Percentiles rank a stretch among this genome's conserved stretches.
Conservation (phyloP, 2,113 vertebrate species). For the Sinocyclocheilus maitianheensis region DNA sequence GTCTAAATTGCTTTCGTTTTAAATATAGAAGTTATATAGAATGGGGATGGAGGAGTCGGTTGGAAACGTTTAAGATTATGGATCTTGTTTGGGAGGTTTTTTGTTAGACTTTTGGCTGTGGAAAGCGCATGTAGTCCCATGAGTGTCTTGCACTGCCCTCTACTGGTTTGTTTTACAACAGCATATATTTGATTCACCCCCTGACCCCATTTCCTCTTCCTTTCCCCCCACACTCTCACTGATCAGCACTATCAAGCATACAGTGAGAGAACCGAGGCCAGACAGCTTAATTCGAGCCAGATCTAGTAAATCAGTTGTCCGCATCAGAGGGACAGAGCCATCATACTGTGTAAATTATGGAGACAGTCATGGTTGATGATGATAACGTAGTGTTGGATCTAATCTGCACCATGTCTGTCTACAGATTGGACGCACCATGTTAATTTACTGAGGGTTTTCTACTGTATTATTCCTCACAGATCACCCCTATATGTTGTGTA, state of each 20-base stretch:
- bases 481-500: background rate
- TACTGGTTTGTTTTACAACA: constrained; percentile 21
- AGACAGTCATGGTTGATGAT: constrained; percentile 70
- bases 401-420: constrained; percentile 56
- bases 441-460: background rate
- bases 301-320: constrained; percentile 60
- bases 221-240: background rate
- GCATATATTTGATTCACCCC: background rate
- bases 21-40: constrained; percentile 47
- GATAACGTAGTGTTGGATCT: constrained; percentile 61
- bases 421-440: constrained; percentile 7
- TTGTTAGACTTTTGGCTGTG: background rate
- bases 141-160: constrained; percentile 20
- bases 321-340: constrained; percentile 67
- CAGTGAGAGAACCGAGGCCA: background rate
- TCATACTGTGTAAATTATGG: constrained; percentile 70
- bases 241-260: constrained; percentile 27
- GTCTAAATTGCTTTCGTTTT: constrained; percentile 61
- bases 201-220: background rate
- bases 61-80: background rate
- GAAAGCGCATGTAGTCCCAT: background rate
- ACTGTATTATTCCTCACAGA: background rate
- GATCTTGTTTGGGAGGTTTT: background rate
- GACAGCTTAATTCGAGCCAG: constrained; percentile 65
- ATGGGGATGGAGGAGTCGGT: background rate